phyloP scores from a whole-genome alignment of 35 echinoderm and acorn worm species.

The Ptychodera flava region DNA sequence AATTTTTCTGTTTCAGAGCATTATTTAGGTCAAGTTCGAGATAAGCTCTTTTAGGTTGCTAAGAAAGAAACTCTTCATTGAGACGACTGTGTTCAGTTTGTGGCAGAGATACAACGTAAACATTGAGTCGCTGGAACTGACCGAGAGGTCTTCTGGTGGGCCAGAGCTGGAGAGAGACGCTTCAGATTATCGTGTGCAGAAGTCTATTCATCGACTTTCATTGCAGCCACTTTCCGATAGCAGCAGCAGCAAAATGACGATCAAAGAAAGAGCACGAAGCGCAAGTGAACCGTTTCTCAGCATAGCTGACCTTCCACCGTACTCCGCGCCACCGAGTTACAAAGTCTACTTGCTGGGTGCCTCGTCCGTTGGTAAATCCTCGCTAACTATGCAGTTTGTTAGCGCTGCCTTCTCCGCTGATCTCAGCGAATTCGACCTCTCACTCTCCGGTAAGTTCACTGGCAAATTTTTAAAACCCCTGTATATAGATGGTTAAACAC shows the following conservation, averaged over 20 bases:
- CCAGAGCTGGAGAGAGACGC: not conserved
- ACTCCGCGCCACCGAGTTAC: not conserved
- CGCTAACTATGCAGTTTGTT: slow-evolving; percentile 27
- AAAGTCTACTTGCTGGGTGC: slow-evolving; percentile 22
- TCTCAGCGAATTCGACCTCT: slow-evolving; percentile 28
- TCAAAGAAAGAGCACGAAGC: slow-evolving; percentile 14
- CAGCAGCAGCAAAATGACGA: not conserved
- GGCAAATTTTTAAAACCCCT: too few relatives aligned
- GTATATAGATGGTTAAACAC: too few relatives aligned
- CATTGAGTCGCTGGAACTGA: not conserved
- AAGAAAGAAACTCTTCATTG: not conserved
- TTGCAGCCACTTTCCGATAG: not conserved
- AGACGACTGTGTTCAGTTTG: not conserved
- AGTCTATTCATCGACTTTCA: not conserved
- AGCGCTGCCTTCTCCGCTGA: slow-evolving; percentile 5
- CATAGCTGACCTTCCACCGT: slow-evolving; percentile 13
- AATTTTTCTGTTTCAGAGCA: too few relatives aligned
- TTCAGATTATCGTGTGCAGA: not conserved
- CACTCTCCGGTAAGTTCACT: slow-evolving; percentile 26
- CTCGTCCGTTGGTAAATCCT: slow-evolving; percentile 20
- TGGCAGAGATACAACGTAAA: not conserved
- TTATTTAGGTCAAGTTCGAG: too few relatives aligned
- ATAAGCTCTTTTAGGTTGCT: not conserved
- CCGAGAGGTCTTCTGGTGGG: not conserved
- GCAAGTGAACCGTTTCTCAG: slow-evolving; percentile 28